Percentiles rank a stretch among this genome's conserved stretches.
These are phyloP conservation scores for Rhinoraja longicauda DNA, from an alignment of 2,797 vertebrate genomes.

Conservation along the genomic window DNA sequence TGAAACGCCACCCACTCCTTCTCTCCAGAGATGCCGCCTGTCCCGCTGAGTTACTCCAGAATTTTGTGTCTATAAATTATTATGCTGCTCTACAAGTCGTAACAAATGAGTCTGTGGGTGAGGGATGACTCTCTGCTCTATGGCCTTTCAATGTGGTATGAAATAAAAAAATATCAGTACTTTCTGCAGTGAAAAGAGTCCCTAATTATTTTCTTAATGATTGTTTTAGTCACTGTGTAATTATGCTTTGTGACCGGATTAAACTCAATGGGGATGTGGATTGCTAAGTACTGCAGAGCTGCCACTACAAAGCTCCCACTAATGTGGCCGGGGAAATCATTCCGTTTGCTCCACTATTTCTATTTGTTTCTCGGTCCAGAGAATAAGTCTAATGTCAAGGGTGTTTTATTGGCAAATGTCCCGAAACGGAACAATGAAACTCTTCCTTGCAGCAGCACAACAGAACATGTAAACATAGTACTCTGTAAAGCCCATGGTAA, in stretches of 20 bases:
- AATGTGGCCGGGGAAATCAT: not conserved
- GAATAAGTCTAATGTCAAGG: too few species aligned
- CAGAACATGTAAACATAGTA: too few species aligned
- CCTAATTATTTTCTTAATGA: constrained; percentile 20
- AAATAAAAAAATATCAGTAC: constrained; percentile 64
- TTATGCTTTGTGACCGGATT: not conserved
- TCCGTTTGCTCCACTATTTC: not conserved
- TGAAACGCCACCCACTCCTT: too few species aligned
- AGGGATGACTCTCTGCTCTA: constrained; percentile 58
- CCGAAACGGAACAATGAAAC: too few species aligned
- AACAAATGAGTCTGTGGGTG: constrained; percentile 51
- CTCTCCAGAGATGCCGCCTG: too few species aligned
- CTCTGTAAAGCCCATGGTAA: too few species aligned
- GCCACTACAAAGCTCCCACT: not conserved
- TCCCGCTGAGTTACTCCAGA: too few species aligned
- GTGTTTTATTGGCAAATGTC: too few species aligned
- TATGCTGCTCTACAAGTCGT: constrained; percentile 54
- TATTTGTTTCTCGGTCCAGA: not conserved
- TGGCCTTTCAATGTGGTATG: constrained; percentile 55
- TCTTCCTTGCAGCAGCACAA: too few species aligned
- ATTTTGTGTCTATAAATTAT: constrained; percentile 47
- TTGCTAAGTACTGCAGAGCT: not conserved
- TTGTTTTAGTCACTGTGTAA: not conserved
- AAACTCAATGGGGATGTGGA: not conserved
- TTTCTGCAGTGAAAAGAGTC: not conserved